These are phyloP conservation scores for Argentina silus DNA, from an alignment of 2,797 vertebrate species.

Conservation along the genomic window DNA sequence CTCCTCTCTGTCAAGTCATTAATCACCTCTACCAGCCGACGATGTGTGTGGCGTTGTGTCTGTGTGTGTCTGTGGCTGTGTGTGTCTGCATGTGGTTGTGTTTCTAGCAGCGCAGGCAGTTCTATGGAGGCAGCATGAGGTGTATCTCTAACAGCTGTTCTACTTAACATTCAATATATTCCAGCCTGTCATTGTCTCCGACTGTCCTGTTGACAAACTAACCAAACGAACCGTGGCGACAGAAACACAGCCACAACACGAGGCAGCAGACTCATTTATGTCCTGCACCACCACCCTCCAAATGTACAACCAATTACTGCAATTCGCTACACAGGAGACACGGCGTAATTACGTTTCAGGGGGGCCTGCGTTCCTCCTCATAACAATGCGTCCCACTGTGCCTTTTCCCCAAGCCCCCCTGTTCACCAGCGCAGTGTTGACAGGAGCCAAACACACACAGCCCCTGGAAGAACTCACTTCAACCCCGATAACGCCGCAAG, in stretches of 20 bases:
- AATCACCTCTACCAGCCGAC: neutral
- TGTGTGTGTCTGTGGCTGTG: too few species aligned
- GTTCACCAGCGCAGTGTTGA: slow-evolving; percentile 37
- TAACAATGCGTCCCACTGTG: slow-evolving; percentile 29
- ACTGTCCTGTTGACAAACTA: slow-evolving; percentile 50
- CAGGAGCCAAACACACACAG: slow-evolving; percentile 36
- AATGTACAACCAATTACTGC: slow-evolving; percentile 41
- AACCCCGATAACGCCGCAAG: slow-evolving; percentile 33
- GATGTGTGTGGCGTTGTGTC: too few species aligned
- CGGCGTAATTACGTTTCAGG: slow-evolving; percentile 48
- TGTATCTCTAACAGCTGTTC: slow-evolving; percentile 6
- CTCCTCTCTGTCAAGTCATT: neutral
- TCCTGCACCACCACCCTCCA: slow-evolving; percentile 14
- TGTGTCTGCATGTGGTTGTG: too few species aligned
- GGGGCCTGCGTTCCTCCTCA: slow-evolving; percentile 13
- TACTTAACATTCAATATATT: slow-evolving; percentile 32
- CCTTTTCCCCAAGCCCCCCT: slow-evolving; percentile 17
- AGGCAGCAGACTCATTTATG: slow-evolving; percentile 35
- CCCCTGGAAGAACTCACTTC: slow-evolving; percentile 26
- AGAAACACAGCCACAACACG: slow-evolving; percentile 11
- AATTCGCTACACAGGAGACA: slow-evolving; percentile 43
- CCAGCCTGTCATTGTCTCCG: slow-evolving; percentile 31
- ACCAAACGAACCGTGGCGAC: slow-evolving; percentile 49
- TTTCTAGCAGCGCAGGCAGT: too few species aligned
- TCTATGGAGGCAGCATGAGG: slow-evolving; percentile 14